phyloP scores from a whole-genome alignment of 92 coral and sea anemone genomes.

The Heteractis magnifica region DNA sequence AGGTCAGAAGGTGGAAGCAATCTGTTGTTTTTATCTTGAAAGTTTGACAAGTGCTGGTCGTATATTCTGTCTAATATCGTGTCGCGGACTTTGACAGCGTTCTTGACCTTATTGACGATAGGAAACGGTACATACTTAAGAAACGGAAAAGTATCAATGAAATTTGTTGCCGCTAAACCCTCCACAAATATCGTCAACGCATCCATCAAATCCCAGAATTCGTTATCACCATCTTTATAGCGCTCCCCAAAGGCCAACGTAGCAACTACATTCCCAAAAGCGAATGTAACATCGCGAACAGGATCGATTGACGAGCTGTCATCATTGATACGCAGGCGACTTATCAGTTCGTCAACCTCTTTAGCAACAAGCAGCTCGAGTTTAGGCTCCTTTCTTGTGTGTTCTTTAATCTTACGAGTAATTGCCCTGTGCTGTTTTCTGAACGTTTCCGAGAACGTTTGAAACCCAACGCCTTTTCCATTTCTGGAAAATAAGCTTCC shows the following conservation, averaged over 20 bases:
- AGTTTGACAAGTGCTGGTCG: conserved; percentile 43
- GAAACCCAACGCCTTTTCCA: conserved; percentile 60
- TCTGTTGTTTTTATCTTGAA: conserved; percentile 38
- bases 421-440: conserved; percentile 61
- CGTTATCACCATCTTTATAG: conserved; percentile 52
- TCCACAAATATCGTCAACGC: conserved; percentile 46
- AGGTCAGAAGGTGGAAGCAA: conserved; percentile 33
- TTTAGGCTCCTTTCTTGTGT: conserved; percentile 32
- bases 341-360: conserved; percentile 59
- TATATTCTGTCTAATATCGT: conserved; percentile 49
- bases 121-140: conserved; percentile 55
- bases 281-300: conserved; percentile 44
- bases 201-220: conserved; percentile 53
- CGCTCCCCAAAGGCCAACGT: conserved; percentile 62
- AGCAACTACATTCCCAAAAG: conserved; percentile 55
- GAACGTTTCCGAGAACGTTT: conserved; percentile 61
- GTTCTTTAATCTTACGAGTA: conserved; percentile 48
- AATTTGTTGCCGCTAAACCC: conserved; percentile 50
- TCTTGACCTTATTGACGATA: conserved; percentile 49
- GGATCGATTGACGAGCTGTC: conserved; percentile 32
- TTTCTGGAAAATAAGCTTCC: conserved; percentile 63
- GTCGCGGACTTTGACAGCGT: conserved; percentile 54
- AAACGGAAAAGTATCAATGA: conserved; percentile 72
- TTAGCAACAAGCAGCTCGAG: conserved; percentile 47
- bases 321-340: conserved; percentile 28